Evolutionary conservation across 2,888 invertebrate species (phyloP), one percentile per base, ranked within the genome.

Genomic region (Phyllotreta cruciferae): DNA sequence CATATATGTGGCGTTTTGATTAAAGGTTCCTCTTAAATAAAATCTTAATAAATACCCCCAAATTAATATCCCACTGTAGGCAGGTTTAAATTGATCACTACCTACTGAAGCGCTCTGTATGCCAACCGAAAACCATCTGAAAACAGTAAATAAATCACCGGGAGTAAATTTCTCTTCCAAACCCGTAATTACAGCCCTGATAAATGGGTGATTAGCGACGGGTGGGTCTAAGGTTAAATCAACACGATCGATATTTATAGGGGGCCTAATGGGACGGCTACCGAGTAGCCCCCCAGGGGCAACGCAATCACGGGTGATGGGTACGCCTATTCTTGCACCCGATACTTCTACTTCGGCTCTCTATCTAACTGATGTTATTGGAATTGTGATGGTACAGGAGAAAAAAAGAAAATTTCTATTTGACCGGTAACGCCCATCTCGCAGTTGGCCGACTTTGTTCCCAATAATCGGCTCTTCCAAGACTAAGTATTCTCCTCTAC

Each of bases 231-330:
- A 58, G 50, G 58, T 58, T 58, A 58, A 58, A 36, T 34, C 58
- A 58, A 63, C 52, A 56, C 44, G 62, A 58, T 62, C 62, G 53
- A 60, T 66, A 62, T 64, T 62, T 64, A 60, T 64, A 64, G 55
- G 52, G 60, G 57, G 54, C 54, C 72, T 75, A 74, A 75, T 75
- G 73, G 72, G 67, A 60, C 68, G 53, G 76, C 76, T 76, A 76
- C 76, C 64, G 74, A 73, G 70, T 70, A 69, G 38, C 42, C 53
- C 75, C 75, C 70, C 70, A 66, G 74, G 74, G 72, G 72, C 72
- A 50, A 34, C 1, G 50, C 35, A 34, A 58, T 41, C 41, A 58
- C 34, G 41, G 58, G 58, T 39, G 58, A 58, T 50, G 50, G 58
- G 58, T 58, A 11, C 58, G 38, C 58, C 49, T 49, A 49, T 50